phyloP scores from a whole-genome alignment of 1,140 invertebrate species.

The Lanistes nyassanus region DNA sequence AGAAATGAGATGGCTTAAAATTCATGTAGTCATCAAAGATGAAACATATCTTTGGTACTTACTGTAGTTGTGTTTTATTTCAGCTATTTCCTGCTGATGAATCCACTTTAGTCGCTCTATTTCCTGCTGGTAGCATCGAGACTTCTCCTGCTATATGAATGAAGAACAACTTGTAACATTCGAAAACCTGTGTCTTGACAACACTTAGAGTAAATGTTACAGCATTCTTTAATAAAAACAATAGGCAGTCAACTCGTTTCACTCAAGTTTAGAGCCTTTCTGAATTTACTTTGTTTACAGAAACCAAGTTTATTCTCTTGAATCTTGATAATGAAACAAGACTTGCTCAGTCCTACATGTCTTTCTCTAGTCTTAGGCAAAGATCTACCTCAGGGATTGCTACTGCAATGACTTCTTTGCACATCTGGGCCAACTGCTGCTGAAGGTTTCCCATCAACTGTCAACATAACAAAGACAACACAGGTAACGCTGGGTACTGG shows the following conservation, averaged over 20 bases:
- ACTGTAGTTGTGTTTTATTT: constrained; percentile 74
- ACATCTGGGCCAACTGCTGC: constrained; percentile 71
- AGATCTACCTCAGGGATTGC: constrained; percentile 24
- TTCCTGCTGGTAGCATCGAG: constrained; percentile 71
- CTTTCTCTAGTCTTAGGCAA: no score
- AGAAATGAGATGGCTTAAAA: neutral
- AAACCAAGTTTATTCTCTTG: neutral
- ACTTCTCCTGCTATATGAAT: constrained; percentile 21
- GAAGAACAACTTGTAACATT: neutral
- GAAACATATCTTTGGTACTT: constrained; percentile 28
- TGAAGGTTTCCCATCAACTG: constrained; percentile 71
- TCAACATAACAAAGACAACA: constrained; percentile 25
- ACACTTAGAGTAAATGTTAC: neutral
- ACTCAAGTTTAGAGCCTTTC: no score
- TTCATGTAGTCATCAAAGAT: neutral
- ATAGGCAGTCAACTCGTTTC: no score
- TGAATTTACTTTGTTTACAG: neutral
- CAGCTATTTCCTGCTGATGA: constrained; percentile 74
- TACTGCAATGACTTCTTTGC: constrained; percentile 68
- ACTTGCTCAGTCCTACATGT: no score
- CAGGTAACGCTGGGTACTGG: no score
- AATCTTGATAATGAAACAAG: neutral
- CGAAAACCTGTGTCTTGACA: neutral
- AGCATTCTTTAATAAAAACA: neutral
- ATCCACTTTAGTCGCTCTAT: constrained; percentile 75